Base-by-base conservation (phyloP, 2,113 vertebrate genomes). In the Vidua macroura region DNA sequence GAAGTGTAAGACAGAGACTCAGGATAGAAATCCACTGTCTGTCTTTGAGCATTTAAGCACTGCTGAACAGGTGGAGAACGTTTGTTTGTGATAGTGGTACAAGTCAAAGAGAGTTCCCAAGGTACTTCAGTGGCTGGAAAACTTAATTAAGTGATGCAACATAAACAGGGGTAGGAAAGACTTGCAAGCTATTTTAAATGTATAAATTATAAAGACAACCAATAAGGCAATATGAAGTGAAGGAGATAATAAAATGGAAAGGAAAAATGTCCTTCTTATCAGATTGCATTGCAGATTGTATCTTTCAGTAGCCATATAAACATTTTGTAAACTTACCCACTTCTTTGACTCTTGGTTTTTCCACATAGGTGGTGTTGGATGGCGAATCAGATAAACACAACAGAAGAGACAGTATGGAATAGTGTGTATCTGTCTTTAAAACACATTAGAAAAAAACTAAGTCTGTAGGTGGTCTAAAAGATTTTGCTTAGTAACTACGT, bases 301-400 rank as follows among this genome's bases (percentile, higher is more conserved):
- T 56, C 46, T 76, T 68, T 60, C 37, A 73, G 66, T 58, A 90
- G 83, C 46, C 82, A 85, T 44, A 85, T 17, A 81, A 94, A 70
- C 18, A 69, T 81, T 68, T 80, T 49, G 43, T 62, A 81, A 96
- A 97, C 35, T 95, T 97, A 98, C 98, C 98, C 59, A 95, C 94
- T 98, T 98, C 97, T 96, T 98, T 98, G 18, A 95, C 58, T 95
- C 99, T 98, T 95, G 98, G 98, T 87, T 98, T 99, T 96, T 99
- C 99, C 66, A 98, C 98, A 91, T 98, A 99, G 90, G 95, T 97
- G 58, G 98, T 98, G 94, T 99, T 99, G 78, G 98, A 99, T 62
- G 99, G 99, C 37, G 99, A 99, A 82, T 98, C 98, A n/a, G 99
- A 99, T 41, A 99, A 97, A 90, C 98, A 97, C 23, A 99, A 98